Percentiles rank a stretch among this genome's conserved stretches.
Conservation (phyloP, 92 coral and sea anemone species). For the Bergia sp. region DNA sequence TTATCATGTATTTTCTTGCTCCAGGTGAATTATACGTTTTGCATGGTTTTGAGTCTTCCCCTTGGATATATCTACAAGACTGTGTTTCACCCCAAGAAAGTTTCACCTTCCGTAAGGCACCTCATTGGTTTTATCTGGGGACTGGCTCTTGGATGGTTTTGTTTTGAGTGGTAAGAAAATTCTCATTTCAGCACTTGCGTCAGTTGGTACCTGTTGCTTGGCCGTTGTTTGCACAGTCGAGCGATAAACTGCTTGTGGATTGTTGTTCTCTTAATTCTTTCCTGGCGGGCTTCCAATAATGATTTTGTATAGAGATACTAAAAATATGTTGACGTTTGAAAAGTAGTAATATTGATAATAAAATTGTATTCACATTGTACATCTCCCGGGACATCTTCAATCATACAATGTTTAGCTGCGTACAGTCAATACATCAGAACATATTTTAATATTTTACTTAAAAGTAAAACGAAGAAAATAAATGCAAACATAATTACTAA, state of each 20-base stretch:
- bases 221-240: neutral
- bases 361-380: no score
- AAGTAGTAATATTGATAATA: no score
- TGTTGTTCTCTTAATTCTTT: no score
- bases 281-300: neutral
- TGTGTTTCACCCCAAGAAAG: constrained; percentile 18
- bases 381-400: no score
- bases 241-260: neutral
- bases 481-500: neutral
- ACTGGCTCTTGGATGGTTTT: constrained; percentile 24
- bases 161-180: constrained; percentile 38
- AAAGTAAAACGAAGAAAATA: neutral
- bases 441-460: no score
- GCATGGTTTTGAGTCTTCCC: constrained; percentile 20
- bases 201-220: constrained; percentile 21
- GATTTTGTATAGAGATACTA: neutral
- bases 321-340: neutral
- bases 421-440: no score
- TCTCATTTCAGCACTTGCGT: neutral
- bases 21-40: constrained; percentile 29
- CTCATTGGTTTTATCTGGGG: constrained; percentile 30
- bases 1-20: neutral
- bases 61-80: constrained; percentile 24
- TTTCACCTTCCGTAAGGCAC: constrained; percentile 13
- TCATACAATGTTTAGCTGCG: no score